phyloP scores from a whole-genome alignment of 2,888 invertebrate species.

The Endomychus coccineus region DNA sequence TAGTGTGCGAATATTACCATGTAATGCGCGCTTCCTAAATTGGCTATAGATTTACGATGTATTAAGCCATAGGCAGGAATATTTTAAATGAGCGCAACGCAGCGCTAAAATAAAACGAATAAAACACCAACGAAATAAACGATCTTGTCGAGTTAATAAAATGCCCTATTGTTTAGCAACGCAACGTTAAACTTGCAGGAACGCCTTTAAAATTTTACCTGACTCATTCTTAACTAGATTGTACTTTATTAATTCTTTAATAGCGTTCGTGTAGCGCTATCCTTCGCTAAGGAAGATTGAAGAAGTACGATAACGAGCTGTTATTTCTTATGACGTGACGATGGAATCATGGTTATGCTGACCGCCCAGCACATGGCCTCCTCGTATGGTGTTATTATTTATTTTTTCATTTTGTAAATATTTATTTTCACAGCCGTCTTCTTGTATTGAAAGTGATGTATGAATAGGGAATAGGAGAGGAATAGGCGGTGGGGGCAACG shows the following conservation, averaged over 20 bases:
- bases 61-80: constrained; percentile 18
- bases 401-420: constrained; percentile 34
- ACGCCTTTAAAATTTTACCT: constrained; percentile 24
- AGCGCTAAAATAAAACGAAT: constrained; percentile 19
- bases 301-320: too few relatives aligned
- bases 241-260: constrained; percentile 10
- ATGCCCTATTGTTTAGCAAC: constrained; percentile 27
- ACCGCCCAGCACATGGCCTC: constrained; percentile 23
- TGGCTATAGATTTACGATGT: constrained; percentile 27
- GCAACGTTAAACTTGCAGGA: constrained; percentile 19
- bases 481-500: too few relatives aligned
- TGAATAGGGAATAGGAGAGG: constrained; percentile 2
- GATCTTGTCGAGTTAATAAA: constrained; percentile 31
- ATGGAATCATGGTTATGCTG: too few relatives aligned
- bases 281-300: background rate
- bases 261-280: background rate
- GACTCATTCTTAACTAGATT: constrained; percentile 30
- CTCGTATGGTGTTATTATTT: constrained; percentile 26
- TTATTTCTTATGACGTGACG: too few relatives aligned
- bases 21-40: constrained; percentile 18
- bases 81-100: constrained; percentile 23
- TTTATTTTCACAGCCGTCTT: constrained; percentile 29
- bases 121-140: constrained; percentile 27
- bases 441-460: background rate
- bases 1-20: constrained; percentile 5